phyloP scores from a whole-genome alignment of 1,140 invertebrate genomes.

The Drosophila rhopaloa region DNA sequence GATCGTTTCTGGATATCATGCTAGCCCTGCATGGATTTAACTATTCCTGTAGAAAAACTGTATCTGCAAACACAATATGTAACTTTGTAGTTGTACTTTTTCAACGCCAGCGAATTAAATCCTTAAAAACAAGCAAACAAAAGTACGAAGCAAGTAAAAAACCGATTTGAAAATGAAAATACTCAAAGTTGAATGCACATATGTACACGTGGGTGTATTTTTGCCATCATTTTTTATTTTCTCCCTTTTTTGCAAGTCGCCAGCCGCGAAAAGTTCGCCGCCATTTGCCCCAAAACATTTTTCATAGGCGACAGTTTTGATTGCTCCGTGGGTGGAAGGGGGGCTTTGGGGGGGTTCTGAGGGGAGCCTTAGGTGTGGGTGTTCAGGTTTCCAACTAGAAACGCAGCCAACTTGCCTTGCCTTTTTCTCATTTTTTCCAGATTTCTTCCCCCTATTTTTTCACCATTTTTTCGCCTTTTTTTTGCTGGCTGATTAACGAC shows the following conservation, averaged over 20 bases:
- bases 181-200: constrained; percentile 17
- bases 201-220: constrained; percentile 25
- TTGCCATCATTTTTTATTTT: constrained; percentile 17
- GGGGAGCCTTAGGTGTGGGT: constrained; percentile 12
- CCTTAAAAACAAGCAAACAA: neutral
- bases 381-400: constrained; percentile 35
- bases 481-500: constrained; percentile 75
- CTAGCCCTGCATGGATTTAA: neutral
- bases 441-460: constrained; percentile 8
- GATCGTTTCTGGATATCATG: no score
- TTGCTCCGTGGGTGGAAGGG: constrained; percentile 42
- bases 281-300: constrained; percentile 76
- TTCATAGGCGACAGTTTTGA: constrained; percentile 81
- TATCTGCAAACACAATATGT: neutral
- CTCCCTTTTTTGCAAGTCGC: constrained; percentile 9
- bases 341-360: constrained; percentile 16
- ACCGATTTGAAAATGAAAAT: constrained; percentile 36
- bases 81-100: neutral
- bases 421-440: neutral
- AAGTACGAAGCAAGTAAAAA: constrained; percentile 1
- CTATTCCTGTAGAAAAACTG: neutral
- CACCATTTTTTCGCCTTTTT: constrained; percentile 18
- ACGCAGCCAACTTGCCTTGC: constrained; percentile 14
- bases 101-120: constrained; percentile 6
- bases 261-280: constrained; percentile 52